These are phyloP conservation scores for Kryptolebias ocellatus DNA, from an alignment of 2,797 vertebrate genomes.

Conservation along the genomic window DNA sequence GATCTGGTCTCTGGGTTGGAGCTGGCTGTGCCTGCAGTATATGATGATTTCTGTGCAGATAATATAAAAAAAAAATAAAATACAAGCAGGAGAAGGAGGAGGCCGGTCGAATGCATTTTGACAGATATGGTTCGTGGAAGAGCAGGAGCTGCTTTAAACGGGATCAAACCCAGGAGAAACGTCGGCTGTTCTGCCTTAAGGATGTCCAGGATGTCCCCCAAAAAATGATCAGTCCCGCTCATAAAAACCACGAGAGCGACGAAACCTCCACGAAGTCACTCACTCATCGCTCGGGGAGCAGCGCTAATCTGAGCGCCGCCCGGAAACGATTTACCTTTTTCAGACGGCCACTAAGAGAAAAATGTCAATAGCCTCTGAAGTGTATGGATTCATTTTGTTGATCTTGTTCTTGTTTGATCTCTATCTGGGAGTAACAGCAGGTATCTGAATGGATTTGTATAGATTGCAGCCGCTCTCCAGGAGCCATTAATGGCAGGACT, in stretches of 20 bases:
- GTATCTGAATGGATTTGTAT: conserved; percentile 17
- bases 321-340: conserved; percentile 21
- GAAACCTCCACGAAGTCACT: conserved; percentile 19
- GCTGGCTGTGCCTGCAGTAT: not conserved
- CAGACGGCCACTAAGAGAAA: conserved; percentile 2
- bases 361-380: conserved; percentile 33
- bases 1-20: conserved; percentile 20
- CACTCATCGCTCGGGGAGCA: conserved; percentile 16
- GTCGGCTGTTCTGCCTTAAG: not conserved
- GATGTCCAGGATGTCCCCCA: conserved; percentile 2
- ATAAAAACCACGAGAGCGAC: conserved; percentile 6
- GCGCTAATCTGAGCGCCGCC: not conserved
- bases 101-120: not conserved
- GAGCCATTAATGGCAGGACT: conserved; percentile 7
- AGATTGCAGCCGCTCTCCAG: conserved; percentile 19
- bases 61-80: conserved; percentile 15
- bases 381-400: conserved; percentile 26
- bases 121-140: conserved; percentile 19
- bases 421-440: conserved; percentile 27
- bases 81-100: too few relatives aligned
- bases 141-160: conserved; percentile 31
- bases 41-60: conserved; percentile 43
- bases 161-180: conserved; percentile 25
- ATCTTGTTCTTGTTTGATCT: conserved; percentile 42
- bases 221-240: conserved; percentile 9